phyloP scores from a whole-genome alignment of 2,888 invertebrate genomes.

The Gnatocerus cornutus region DNA sequence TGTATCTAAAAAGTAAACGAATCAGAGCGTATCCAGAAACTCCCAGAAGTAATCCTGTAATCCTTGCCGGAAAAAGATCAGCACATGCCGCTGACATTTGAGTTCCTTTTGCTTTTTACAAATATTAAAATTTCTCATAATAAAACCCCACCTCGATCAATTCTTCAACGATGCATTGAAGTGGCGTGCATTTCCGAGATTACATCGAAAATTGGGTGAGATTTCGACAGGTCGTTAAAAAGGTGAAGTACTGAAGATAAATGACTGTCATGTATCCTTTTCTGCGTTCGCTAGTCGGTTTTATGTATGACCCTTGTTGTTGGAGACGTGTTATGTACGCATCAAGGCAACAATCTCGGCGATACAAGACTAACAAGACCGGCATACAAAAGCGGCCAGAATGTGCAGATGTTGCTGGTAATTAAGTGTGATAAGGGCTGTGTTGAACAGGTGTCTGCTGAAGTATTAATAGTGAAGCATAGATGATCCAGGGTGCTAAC shows the following conservation, averaged over 20 bases:
- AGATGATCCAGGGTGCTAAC: slow-evolving; percentile 50
- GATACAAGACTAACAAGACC: slow-evolving; percentile 11
- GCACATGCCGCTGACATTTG: neutral
- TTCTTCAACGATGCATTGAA: slow-evolving; percentile 11
- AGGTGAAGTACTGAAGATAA: slow-evolving; percentile 39
- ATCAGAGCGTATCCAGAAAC: neutral
- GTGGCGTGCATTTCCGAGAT: slow-evolving; percentile 28
- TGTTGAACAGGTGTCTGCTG: slow-evolving; percentile 55
- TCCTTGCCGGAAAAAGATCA: neutral
- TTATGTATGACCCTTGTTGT: slow-evolving; percentile 49
- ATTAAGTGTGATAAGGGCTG: slow-evolving; percentile 53
- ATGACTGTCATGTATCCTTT: slow-evolving; percentile 43
- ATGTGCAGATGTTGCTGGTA: slow-evolving; percentile 51
- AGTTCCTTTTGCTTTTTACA: neutral
- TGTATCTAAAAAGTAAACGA: neutral
- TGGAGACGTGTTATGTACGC: neutral
- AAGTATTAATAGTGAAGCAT: slow-evolving; percentile 53
- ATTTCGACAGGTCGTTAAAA: slow-evolving; percentile 37
- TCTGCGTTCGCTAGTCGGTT: slow-evolving; percentile 34
- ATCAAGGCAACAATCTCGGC: slow-evolving; percentile 7
- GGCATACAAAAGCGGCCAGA: slow-evolving; percentile 43
- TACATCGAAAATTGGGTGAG: slow-evolving; percentile 35
- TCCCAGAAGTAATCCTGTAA: slow-evolving; percentile 2
- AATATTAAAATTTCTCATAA: slow-evolving; percentile 6
- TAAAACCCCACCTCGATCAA: slow-evolving; percentile 9